Conservation (phyloP, 2,797 vertebrate genomes). For the Hozukius guyotensis region DNA sequence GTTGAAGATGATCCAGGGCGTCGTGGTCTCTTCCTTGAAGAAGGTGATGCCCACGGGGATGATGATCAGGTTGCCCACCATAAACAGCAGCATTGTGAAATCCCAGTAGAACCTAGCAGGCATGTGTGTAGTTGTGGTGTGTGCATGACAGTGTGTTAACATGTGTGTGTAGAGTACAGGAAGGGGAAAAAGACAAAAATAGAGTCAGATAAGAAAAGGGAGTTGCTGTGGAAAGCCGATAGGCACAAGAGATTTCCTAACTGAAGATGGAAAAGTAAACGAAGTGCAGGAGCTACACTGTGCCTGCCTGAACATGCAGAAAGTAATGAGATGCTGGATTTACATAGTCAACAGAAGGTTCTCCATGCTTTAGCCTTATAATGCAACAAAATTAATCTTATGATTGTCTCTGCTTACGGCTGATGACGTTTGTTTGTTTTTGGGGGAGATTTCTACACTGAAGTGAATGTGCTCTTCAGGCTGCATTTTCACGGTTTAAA, state of each 20-base stretch:
- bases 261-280: slow-evolving; percentile 42
- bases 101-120: slow-evolving; percentile 97
- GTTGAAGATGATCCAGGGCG: slow-evolving; percentile 98
- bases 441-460: background rate
- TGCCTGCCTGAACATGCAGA: slow-evolving; percentile 21
- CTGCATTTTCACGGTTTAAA: background rate
- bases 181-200: slow-evolving; percentile 54
- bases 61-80: slow-evolving; percentile 99
- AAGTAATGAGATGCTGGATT: slow-evolving; percentile 3
- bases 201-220: slow-evolving; percentile 55
- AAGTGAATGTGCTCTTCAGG: background rate
- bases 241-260: slow-evolving; percentile 58
- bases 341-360: background rate
- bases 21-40: slow-evolving; percentile 98
- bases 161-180: slow-evolving; percentile 12
- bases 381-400: background rate
- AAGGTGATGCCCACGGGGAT: slow-evolving; percentile 99
- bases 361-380: background rate
- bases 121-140: slow-evolving; percentile 9
- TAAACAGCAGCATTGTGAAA: slow-evolving; percentile 98
- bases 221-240: slow-evolving; percentile 55
- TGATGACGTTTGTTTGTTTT: background rate
- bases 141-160: slow-evolving; percentile 20
- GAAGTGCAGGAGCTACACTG: slow-evolving; percentile 20
- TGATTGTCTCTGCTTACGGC: background rate